Percentiles rank a stretch among this genome's conserved stretches.
These are phyloP conservation scores for Smittia sp. DNA, from an alignment of 2,888 invertebrate species.

Conservation along the genomic window DNA sequence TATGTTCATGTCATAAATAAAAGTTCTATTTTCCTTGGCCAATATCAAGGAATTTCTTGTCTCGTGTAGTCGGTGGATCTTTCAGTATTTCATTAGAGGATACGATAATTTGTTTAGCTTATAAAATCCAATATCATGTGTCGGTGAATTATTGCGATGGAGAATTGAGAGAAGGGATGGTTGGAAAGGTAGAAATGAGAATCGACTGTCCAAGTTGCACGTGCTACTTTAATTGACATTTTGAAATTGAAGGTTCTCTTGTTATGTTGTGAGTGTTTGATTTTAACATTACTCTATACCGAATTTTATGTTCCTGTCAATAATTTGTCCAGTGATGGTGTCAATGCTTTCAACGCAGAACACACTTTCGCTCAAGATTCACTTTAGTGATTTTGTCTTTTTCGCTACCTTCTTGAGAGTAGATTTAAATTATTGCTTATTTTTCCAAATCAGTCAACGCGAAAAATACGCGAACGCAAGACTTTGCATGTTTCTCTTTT, in stretches of 20 bases:
- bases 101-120: background rate
- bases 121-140: conserved; percentile 1
- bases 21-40: background rate
- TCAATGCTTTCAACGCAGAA: conserved; percentile 15
- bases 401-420: conserved; percentile 39
- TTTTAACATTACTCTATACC: background rate
- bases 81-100: conserved; percentile 24
- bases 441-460: conserved; percentile 41
- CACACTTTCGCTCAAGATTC: background rate
- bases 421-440: conserved; percentile 42
- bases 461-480: conserved; percentile 41
- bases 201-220: background rate
- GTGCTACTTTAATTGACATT: conserved; percentile 28
- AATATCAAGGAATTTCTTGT: background rate
- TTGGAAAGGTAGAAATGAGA: background rate
- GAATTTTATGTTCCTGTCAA: background rate
- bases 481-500: conserved; percentile 22
- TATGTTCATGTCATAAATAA: conserved; percentile 23
- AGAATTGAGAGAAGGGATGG: background rate
- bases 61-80: conserved; percentile 28
- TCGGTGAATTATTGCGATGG: background rate
- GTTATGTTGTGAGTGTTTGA: background rate
- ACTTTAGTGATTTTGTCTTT: conserved; percentile 15
- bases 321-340: background rate
- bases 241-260: conserved; percentile 21